Evolutionary conservation across 2,888 invertebrate genomes (phyloP), one percentile per base, ranked within the genome.

Genomic region (Cryptosula pallasiana): DNA sequence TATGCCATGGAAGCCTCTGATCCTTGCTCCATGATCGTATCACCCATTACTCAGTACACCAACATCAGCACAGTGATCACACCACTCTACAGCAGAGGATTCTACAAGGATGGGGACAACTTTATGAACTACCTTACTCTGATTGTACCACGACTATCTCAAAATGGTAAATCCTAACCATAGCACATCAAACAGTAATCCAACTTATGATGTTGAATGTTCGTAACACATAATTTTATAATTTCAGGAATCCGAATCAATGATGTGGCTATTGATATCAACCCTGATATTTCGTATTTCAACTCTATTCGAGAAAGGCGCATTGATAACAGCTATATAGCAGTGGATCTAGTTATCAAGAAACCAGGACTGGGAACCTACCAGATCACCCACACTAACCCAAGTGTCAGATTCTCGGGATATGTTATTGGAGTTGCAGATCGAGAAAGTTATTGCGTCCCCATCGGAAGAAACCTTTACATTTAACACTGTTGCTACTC

Each of bases 361-460:
- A 45, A 45, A 45, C 9, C 5, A 45, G 45, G 45, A 20, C 5
- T 45, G 5, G 45, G 45, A 5, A 45, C 45, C n/a, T 58, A 25
- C 58, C 13, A 32, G 25, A 32, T 58, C 58, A 58, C n/a, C 5
- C 5, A 58, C 58, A 9, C 9, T 5, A 25, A 23, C 25, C 23
- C 58, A 9, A 9, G 25, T n/a, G 58, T 58, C 25, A 23, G 9
- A 45, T 70, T 70, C 70, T 70, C 70, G 9, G 70, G 70, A 5
- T 70, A 54, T 23, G n/a, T 70, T 3, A 45, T 54, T 13, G 70
- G 70, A 2, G 35, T 36, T n/a, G 70, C 70, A 3, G 70, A 70
- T 23, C 35, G 70, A 5, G 70, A 70, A 29, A 70, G 70, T 23
- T 70, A 70, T 32, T 70, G 70, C 25, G 45, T 70, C 5, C 36